Conservation (phyloP, 1,140 invertebrate genomes). For the Nephila pilipes region DNA sequence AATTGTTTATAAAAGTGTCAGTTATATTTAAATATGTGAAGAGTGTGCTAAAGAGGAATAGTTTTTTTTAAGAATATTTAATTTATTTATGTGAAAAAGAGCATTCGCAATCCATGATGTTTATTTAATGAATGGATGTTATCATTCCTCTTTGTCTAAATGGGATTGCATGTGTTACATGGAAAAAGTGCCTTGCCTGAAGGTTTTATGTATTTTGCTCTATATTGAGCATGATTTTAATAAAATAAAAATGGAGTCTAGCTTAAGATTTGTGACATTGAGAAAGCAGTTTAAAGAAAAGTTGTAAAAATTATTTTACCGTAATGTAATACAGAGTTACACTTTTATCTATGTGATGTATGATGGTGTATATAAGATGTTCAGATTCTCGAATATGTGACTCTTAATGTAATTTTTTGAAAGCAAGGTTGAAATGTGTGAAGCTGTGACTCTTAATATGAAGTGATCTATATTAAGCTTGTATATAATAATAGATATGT, state of each 20-base stretch:
- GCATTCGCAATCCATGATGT: background rate
- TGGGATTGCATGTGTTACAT: constrained; percentile 43
- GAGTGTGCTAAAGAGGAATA: constrained; percentile 8
- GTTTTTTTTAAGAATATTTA: background rate
- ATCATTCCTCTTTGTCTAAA: constrained; percentile 64
- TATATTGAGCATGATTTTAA: constrained; percentile 46
- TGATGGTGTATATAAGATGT: background rate
- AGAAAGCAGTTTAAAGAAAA: constrained; percentile 36
- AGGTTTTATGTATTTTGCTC: constrained; percentile 72
- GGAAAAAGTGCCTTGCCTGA: constrained; percentile 54
- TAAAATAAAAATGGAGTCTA: constrained; percentile 17
- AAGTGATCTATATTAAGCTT: constrained; percentile 7
- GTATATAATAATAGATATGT: constrained; percentile 5
- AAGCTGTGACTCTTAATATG: background rate
- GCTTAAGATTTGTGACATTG: constrained; percentile 21
- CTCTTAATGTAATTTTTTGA: background rate
- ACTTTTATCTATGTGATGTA: constrained; percentile 50
- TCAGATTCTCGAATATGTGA: background rate
- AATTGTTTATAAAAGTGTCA: constrained; percentile 41
- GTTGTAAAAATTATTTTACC: constrained; percentile 55
- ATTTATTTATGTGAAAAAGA: constrained; percentile 39
- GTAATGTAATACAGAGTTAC: constrained; percentile 33
- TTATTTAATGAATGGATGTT: constrained; percentile 49
- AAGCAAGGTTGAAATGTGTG: background rate
- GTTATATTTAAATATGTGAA: constrained; percentile 49